Evolutionary conservation across 2,113 vertebrate species (phyloP).

Genomic region (Helogale parvula): DNA sequence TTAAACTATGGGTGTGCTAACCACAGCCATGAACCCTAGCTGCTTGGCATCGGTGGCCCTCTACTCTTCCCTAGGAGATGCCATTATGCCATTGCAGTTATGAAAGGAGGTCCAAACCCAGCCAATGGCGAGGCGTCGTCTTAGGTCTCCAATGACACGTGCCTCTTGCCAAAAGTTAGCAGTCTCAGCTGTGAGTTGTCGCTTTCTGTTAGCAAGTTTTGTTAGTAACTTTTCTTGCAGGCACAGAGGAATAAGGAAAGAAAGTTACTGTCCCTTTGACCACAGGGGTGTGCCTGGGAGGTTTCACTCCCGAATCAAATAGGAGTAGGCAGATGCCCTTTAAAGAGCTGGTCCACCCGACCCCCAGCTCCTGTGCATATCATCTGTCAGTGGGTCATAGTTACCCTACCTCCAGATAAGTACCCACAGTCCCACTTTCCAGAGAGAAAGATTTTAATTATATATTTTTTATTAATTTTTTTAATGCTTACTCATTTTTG

Average conservation of each 20-base stretch:
- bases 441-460: not conserved
- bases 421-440: not conserved
- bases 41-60: fast-evolving
- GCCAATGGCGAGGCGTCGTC: slow-evolving; percentile 21
- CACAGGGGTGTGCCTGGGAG: not conserved
- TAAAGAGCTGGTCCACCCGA: fast-evolving
- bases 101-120: slow-evolving; percentile 1
- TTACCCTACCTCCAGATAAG: not conserved
- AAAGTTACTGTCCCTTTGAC: not conserved
- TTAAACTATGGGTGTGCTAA: not conserved
- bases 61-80: not conserved
- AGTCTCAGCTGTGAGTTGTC: slow-evolving; percentile 21
- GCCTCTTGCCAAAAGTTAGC: slow-evolving; percentile 40
- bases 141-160: not conserved
- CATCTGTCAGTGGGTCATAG: not conserved
- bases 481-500: no score
- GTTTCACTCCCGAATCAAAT: not conserved
- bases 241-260: not conserved
- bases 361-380: not conserved
- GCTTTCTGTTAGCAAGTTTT: slow-evolving; percentile 46
- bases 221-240: not conserved
- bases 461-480: no score
- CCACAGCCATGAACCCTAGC: not conserved
- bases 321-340: not conserved
- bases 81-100: not conserved